These are phyloP conservation scores for Apteryx owenii DNA, from an alignment of 2,113 vertebrate species.

Conservation along the genomic window DNA sequence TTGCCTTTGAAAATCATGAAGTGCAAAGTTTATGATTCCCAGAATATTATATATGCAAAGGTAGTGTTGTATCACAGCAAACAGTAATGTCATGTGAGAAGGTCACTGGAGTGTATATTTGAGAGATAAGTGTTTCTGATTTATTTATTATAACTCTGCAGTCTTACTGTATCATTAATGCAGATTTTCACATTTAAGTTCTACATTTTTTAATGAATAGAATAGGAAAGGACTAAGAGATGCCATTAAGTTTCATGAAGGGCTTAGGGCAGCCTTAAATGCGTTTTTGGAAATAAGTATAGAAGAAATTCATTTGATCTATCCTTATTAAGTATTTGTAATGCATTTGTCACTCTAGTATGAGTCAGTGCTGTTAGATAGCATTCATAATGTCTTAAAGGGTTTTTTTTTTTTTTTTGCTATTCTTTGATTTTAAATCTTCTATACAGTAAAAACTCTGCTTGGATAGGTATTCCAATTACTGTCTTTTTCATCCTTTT, in stretches of 20 bases:
- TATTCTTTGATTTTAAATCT: neutral
- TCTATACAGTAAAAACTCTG: neutral
- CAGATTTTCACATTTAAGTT: constrained; percentile 1
- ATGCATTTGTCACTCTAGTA: neutral
- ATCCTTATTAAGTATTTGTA: neutral
- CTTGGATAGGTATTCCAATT: neutral
- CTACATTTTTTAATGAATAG: neutral
- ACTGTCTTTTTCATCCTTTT: neutral
- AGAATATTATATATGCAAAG: neutral
- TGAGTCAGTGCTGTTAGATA: neutral
- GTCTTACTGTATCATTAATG: neutral
- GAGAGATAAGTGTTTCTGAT: neutral
- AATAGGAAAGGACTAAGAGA: neutral
- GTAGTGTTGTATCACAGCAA: neutral
- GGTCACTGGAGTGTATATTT: neutral
- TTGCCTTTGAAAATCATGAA: neutral
- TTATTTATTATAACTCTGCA: neutral
- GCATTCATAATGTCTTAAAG: neutral
- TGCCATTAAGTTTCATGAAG: neutral
- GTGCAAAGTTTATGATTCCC: neutral
- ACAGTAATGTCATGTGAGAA: neutral
- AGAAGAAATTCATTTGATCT: neutral
- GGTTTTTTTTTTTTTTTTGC: neutral
- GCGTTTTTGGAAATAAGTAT: neutral
- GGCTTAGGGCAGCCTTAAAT: neutral